Base-by-base conservation (phyloP, 2,797 vertebrate species). In the Rhabdomys pumilio region DNA sequence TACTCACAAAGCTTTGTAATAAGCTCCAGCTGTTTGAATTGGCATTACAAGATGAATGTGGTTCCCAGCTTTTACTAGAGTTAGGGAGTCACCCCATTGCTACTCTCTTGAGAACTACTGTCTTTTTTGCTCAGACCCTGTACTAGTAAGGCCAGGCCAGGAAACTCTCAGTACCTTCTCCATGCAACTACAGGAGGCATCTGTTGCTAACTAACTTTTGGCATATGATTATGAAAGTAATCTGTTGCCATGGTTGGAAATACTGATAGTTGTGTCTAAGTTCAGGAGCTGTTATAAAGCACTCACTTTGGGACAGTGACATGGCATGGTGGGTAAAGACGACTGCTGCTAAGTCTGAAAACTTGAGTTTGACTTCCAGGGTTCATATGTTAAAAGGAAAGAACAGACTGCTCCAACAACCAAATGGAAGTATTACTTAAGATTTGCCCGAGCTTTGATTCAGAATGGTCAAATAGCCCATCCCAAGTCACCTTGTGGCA, bases 21-120 rank as follows among this genome's bases (percentile, higher is more conserved):
- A 83, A 65, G 55, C 93, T 44, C 79, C 97, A 83, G 96, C 94
- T 94, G 88, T 89, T 93, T 55, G 65, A 61, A 10, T 61, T 67
- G 91, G 95, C 84, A 47, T 92, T 94, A 80, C 61, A 93, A 47
- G 50, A 50, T 59, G 34, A 77, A 90, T 83, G 15, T 82, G 34
- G 79, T 84, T 89, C 59, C 55, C 69, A 85, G 77, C 73, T 55
- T 31, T 69, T 80, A 13, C 44, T 50, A 57, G 77, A 82, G 89
- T 17, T 5, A 19, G 53, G 88, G 34, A 92, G 29, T 53, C 47
- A 82, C 29, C 0, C n/a, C 82, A 19, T 0, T 84, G 50, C 85
- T 75, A 29, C 17, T 67, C 8, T 82, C 44, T 69, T 50, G 20
- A 85, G 53, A 90, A 55, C 41, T 57, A 15, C 24, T 61, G 29